Evolutionary conservation across 2,888 invertebrate species (phyloP).

Genomic region (Tyria jacobaeae): DNA sequence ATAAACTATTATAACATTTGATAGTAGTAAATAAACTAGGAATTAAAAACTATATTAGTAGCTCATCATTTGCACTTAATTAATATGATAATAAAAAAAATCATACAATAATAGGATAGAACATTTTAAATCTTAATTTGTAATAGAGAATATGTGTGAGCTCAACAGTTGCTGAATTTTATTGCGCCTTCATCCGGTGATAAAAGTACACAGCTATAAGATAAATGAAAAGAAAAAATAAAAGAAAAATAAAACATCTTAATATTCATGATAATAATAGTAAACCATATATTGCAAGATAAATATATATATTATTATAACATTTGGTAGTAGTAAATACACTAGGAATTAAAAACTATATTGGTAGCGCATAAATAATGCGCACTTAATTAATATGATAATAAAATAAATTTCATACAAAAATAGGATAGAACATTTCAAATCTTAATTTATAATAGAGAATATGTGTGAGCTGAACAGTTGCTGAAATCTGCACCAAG

Average conservation of each 20-base stretch:
- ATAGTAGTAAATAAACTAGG: not conserved
- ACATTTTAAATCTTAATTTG: not conserved
- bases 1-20: not conserved
- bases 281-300: too few species aligned
- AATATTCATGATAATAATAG: too few species aligned
- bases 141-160: not conserved
- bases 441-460: not conserved
- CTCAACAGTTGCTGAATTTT: not conserved
- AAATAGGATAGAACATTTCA: not conserved
- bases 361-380: too few species aligned
- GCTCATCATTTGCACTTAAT: not conserved
- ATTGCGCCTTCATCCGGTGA: too few species aligned
- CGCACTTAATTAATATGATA: not conserved
- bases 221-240: too few species aligned
- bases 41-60: not conserved
- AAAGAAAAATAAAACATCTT: too few species aligned
- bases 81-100: too few species aligned
- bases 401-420: not conserved
- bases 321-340: not conserved
- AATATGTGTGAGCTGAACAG: too few species aligned
- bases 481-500: not conserved
- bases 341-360: not conserved
- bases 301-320: too few species aligned
- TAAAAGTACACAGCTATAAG: too few species aligned
- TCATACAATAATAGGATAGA: not conserved